These are phyloP conservation scores for Myrmecobius fasciatus DNA, from an alignment of 2,113 vertebrate genomes.

Conservation along the genomic window DNA sequence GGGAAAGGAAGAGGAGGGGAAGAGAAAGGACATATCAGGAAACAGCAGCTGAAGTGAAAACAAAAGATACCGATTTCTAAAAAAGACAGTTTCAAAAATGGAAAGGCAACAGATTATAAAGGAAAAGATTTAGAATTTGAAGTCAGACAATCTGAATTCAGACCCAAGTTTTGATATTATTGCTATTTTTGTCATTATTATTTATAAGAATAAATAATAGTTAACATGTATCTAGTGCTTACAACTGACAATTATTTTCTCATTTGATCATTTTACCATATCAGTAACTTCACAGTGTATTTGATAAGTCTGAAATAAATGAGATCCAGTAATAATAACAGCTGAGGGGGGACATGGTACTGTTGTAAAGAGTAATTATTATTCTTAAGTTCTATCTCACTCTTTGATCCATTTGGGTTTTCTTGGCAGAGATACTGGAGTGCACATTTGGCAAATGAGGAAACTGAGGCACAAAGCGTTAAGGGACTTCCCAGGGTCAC, in stretches of 20 bases:
- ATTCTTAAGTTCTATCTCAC: too few species aligned
- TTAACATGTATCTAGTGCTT: background rate
- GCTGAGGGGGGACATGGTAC: background rate
- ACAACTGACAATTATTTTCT: background rate
- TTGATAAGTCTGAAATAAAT: background rate
- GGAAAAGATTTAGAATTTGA: background rate
- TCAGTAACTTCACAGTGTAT: background rate
- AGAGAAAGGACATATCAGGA: background rate
- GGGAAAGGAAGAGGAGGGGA: rapidly evolving
- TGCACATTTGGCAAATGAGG: too few species aligned
- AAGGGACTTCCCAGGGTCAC: too few species aligned
- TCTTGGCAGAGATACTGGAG: too few species aligned
- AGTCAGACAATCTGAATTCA: background rate
- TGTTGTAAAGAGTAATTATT: background rate
- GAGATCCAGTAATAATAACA: background rate
- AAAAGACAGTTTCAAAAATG: background rate
- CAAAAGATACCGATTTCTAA: background rate
- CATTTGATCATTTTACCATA: background rate
- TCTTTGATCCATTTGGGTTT: background rate
- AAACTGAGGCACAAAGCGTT: background rate
- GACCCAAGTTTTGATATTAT: background rate
- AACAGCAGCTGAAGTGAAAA: background rate
- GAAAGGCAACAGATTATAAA: background rate
- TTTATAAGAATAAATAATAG: background rate
- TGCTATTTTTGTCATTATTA: too few species aligned